Evolutionary conservation across 2,888 invertebrate species (phyloP).

Genomic region (Oligia fasciuncula): DNA sequence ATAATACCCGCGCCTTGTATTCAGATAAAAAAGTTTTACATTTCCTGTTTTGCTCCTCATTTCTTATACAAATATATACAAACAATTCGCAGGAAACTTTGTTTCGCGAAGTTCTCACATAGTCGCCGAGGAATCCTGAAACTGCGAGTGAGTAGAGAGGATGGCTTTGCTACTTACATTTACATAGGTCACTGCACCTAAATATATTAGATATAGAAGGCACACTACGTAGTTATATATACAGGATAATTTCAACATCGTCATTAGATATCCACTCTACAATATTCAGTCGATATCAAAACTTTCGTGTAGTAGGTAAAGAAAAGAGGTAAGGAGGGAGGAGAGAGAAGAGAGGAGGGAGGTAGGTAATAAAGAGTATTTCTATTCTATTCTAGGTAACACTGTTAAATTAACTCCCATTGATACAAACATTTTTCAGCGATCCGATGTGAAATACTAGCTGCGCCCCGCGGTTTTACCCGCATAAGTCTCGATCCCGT

Average conservation of each 20-base stretch:
- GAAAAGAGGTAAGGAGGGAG: too few relatives aligned
- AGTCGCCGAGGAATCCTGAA: slow-evolving; percentile 82
- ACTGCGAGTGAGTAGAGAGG: slow-evolving; percentile 80
- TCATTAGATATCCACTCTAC: background rate
- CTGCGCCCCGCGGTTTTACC: too few relatives aligned
- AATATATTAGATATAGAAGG: slow-evolving; percentile 10
- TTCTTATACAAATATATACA: slow-evolving; percentile 86
- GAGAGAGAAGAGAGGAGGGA: too few relatives aligned
- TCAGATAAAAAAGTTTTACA: slow-evolving; percentile 75
- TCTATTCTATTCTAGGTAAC: too few relatives aligned
- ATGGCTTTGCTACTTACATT: slow-evolving; percentile 81
- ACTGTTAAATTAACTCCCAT: background rate
- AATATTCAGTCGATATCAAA: background rate
- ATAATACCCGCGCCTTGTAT: slow-evolving; percentile 65
- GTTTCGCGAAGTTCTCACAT: slow-evolving; percentile 85
- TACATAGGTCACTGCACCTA: slow-evolving; percentile 82
- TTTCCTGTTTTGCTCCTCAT: slow-evolving; percentile 82
- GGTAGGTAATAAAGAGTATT: too few relatives aligned
- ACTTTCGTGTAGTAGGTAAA: background rate
- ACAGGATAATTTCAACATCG: slow-evolving; percentile 1
- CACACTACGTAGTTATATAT: background rate
- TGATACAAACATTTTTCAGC: background rate
- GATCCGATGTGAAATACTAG: too few relatives aligned
- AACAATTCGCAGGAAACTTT: slow-evolving; percentile 81
- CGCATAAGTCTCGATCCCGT: too few relatives aligned